A percentile compares a stretch with the other conserved stretches of the same genome.
phyloP scores from a whole-genome alignment of 2,888 invertebrate species.

The Pachydiplax longipennis region DNA sequence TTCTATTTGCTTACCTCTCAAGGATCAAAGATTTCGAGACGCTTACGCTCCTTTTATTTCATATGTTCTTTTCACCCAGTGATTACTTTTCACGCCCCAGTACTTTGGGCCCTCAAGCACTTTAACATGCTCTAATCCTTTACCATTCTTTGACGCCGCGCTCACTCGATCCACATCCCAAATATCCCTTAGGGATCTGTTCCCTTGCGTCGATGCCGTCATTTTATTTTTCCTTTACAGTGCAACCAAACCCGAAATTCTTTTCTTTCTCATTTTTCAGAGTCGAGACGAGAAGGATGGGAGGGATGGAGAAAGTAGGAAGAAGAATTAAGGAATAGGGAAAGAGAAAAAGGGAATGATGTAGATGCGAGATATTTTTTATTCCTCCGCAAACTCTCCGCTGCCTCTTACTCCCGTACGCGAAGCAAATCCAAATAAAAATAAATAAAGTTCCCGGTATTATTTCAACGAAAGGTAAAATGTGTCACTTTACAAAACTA shows the following conservation, averaged over 20 bases:
- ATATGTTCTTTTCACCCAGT: neutral
- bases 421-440: neutral
- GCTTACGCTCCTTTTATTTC: neutral
- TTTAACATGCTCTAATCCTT: neutral
- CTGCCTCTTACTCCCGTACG: neutral
- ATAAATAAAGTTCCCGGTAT: neutral
- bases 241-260: neutral
- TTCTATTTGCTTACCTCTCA: no score
- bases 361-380: neutral
- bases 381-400: neutral
- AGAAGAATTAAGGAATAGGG: neutral
- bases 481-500: constrained; percentile 20
- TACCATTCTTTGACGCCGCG: neutral
- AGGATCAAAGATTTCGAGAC: neutral
- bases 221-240: neutral
- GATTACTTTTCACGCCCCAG: neutral
- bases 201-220: neutral
- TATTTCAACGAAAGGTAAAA: neutral
- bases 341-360: neutral
- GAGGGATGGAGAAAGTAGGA: neutral
- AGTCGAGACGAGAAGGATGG: neutral
- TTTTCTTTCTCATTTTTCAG: neutral
- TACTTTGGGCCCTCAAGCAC: neutral
- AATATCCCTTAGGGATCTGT: neutral
- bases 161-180: neutral